phyloP scores from a whole-genome alignment of 2,797 vertebrate species.

The Enteromius treurensis region DNA sequence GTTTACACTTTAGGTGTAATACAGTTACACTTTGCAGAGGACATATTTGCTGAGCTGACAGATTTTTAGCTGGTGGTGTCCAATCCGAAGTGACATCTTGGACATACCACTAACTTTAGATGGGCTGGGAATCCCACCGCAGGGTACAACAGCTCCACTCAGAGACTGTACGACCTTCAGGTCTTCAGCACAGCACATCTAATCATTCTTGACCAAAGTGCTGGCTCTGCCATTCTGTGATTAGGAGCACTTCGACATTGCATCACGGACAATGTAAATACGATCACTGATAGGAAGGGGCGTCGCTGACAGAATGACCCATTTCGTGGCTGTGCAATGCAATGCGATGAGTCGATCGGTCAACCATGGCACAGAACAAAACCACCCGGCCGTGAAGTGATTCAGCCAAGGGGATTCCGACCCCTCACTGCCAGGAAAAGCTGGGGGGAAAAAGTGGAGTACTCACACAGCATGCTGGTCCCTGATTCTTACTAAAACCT shows the following conservation, averaged over 20 bases:
- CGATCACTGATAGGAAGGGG: slow-evolving; percentile 33
- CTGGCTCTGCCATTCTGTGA: slow-evolving; percentile 70
- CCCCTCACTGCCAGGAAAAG: slow-evolving; percentile 53
- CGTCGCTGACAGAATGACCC: slow-evolving; percentile 58
- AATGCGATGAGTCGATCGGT: slow-evolving; percentile 36
- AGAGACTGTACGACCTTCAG: slow-evolving; percentile 68
- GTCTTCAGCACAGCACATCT: slow-evolving; percentile 67
- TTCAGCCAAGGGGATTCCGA: slow-evolving; percentile 44
- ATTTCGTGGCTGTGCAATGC: slow-evolving; percentile 37
- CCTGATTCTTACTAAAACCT: slow-evolving; percentile 48
- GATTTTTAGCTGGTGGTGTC: slow-evolving; percentile 33
- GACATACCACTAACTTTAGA: slow-evolving; percentile 50
- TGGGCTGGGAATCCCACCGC: slow-evolving; percentile 43
- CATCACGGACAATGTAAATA: slow-evolving; percentile 49
- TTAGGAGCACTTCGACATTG: slow-evolving; percentile 62
- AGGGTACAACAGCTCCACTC: slow-evolving; percentile 38
- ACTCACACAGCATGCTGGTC: slow-evolving; percentile 32
- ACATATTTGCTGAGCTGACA: slow-evolving; percentile 55
- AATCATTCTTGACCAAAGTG: slow-evolving; percentile 80
- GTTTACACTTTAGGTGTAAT: slow-evolving; percentile 40
- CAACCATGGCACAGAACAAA: slow-evolving; percentile 43
- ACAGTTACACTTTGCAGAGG: slow-evolving; percentile 12
- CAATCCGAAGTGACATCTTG: slow-evolving; percentile 44
- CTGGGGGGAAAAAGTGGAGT: neutral
- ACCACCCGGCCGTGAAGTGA: slow-evolving; percentile 50